phyloP scores from a whole-genome alignment of 1,140 invertebrate species.

The Drosophila persimilis region DNA sequence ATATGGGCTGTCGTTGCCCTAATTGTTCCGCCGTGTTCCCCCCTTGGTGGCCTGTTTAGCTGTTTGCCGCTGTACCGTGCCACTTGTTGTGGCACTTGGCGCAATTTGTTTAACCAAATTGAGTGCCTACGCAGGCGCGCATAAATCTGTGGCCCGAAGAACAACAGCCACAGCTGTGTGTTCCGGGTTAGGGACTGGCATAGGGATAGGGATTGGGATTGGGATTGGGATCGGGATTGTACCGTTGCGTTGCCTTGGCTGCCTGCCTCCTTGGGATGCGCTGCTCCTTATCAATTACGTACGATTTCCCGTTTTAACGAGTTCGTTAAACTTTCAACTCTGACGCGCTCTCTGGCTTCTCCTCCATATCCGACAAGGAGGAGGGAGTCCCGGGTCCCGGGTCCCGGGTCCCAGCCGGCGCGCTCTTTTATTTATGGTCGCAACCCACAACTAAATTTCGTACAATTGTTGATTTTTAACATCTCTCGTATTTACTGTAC shows the following conservation, averaged over 20 bases:
- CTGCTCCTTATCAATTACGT: slow-evolving; percentile 73
- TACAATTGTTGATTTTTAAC: slow-evolving; percentile 62
- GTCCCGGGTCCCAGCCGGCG: slow-evolving; percentile 24
- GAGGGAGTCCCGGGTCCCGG: no score
- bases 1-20: slow-evolving; percentile 49
- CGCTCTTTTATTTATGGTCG: slow-evolving; percentile 62
- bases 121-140: slow-evolving; percentile 46
- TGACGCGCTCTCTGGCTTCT: slow-evolving; percentile 20
- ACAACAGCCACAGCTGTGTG: slow-evolving; percentile 9
- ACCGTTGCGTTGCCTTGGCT: slow-evolving; percentile 38
- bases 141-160: slow-evolving; percentile 59
- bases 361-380: no score
- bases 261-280: slow-evolving; percentile 11
- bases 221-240: slow-evolving; percentile 4
- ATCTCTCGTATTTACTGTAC: slow-evolving; percentile 23
- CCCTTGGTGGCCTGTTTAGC: slow-evolving; percentile 11
- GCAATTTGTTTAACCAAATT: slow-evolving; percentile 70
- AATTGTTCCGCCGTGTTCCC: slow-evolving; percentile 45
- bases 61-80: neutral
- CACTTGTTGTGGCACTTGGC: slow-evolving; percentile 50
- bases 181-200: slow-evolving; percentile 1
- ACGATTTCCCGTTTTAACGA: slow-evolving; percentile 78
- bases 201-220: neutral
- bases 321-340: slow-evolving; percentile 81
- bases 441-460: slow-evolving; percentile 68